phyloP scores from a whole-genome alignment of 2,888 invertebrate species.

The Synanthedon myopaeformis region DNA sequence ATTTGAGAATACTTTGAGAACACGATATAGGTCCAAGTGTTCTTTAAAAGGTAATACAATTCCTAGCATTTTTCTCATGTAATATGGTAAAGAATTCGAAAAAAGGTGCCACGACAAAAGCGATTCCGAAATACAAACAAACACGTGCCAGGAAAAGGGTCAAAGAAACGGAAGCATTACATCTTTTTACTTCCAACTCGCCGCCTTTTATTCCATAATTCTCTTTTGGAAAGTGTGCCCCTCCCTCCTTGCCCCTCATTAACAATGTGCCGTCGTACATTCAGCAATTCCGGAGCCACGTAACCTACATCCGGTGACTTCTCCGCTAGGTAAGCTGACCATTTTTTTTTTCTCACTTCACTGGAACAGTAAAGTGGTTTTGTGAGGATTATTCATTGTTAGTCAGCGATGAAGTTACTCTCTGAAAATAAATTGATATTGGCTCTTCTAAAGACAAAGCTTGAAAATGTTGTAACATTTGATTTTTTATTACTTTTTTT shows the following conservation, averaged over 20 bases:
- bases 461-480: no score
- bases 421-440: neutral
- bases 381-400: neutral
- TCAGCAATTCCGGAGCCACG: conserved; percentile 36
- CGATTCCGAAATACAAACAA: neutral
- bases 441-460: no score
- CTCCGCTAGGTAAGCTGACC: conserved; percentile 16
- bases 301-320: conserved; percentile 30
- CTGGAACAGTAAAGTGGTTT: neutral
- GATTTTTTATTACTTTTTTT: no score
- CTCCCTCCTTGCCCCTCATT: conserved; percentile 27
- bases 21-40: no score
- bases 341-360: neutral
- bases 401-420: neutral
- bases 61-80: no score
- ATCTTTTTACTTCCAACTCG: conserved; percentile 24
- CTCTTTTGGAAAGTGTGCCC: conserved; percentile 25
- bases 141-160: neutral
- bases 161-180: conserved; percentile 20
- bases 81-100: no score
- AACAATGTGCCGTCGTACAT: conserved; percentile 41
- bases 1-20: no score
- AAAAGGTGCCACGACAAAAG: neutral
- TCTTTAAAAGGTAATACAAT: no score
- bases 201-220: conserved; percentile 32